Evolutionary conservation across 2,888 invertebrate genomes (phyloP), one percentile per base, ranked within the genome.

Genomic region (Apodemia duryi): DNA sequence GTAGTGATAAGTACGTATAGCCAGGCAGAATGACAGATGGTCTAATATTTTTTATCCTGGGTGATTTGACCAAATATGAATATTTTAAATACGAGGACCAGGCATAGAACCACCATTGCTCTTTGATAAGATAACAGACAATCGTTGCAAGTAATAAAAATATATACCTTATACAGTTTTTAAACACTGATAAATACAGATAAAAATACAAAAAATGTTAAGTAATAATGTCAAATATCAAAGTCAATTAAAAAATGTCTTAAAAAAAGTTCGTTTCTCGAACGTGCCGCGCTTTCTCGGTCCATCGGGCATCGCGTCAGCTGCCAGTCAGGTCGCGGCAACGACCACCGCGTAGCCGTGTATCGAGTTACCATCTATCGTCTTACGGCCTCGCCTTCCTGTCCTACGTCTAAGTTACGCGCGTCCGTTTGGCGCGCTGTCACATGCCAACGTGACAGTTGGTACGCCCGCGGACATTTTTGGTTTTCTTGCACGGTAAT

Each of bases 241-340:
- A 71, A 71, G 69, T 67, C 69, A 70, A 74, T 75, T 74, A 76
- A 75, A 77, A 74, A 73, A 71, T 70, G 67, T 41, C 54, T 66
- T 80, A 77, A 77, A 77, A 21, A 73, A 74, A 74, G 79, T 83
- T 82, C 81, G 77, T 78, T 78, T 81, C 81, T 81, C 80, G 86
- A 84, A 84, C 87, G 85, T 84, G 85, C 82, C 87, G 83, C 89
- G 84, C 88, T 88, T 91, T 89, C 88, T 83, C 91, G 91, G 86
- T 91, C 90, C 84, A 91, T 88, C 88, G 88, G 88, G 88, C 91
- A 88, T 91, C 83, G 85, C 82, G 85, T 85, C 87, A 90, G 83
- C 80, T 90, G 91, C 91, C 91, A 88, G 84, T 91, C 88, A 89
- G 74, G 72, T 75, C 77, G 74, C 75, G 75, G 83, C 77, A 77